phyloP scores from a whole-genome alignment of 2,797 vertebrate genomes.

The Avahi laniger region DNA sequence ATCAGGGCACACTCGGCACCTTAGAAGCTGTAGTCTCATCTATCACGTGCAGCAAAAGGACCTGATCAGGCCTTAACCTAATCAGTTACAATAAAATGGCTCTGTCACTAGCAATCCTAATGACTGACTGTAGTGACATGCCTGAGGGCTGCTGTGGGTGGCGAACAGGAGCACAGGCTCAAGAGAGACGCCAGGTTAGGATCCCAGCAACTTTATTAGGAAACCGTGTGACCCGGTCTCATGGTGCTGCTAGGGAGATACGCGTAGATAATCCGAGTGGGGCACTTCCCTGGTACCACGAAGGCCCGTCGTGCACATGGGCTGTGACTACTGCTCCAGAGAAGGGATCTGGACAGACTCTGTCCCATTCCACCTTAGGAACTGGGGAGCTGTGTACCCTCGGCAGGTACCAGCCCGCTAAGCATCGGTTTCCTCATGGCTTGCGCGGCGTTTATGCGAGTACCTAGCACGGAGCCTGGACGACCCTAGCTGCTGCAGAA shows the following conservation, averaged over 20 bases:
- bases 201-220: not conserved
- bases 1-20: not conserved
- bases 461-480: not conserved
- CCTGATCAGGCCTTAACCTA: not conserved
- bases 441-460: not conserved
- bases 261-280: not conserved
- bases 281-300: not conserved
- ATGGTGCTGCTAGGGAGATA: not conserved
- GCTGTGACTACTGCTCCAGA: not conserved
- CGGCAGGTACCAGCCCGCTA: not conserved
- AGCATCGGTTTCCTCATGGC: not conserved
- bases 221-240: not conserved
- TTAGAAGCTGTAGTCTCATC: not conserved
- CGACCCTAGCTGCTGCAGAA: not conserved
- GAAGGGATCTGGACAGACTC: not conserved
- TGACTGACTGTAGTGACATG: not conserved
- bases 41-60: not conserved
- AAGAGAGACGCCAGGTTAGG: not conserved
- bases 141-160: not conserved
- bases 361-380: not conserved
- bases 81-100: not conserved
- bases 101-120: not conserved
- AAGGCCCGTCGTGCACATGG: too few species aligned
- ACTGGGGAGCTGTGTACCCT: slow-evolving; percentile 34
- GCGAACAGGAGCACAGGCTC: not conserved